Conservation (phyloP, 2,888 invertebrate species). For the Anaspis maculata region DNA sequence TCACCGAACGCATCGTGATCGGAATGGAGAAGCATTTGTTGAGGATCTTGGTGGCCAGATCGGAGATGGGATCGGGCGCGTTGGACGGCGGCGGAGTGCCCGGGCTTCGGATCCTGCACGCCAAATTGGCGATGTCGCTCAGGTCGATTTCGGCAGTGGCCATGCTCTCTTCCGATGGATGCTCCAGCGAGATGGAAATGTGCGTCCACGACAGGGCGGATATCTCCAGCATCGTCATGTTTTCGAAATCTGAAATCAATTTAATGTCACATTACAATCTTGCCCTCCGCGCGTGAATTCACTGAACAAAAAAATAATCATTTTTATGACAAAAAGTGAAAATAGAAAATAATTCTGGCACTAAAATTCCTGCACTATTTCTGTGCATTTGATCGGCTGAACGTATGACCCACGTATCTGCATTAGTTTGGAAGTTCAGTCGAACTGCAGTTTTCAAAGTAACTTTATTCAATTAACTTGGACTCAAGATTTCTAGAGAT, state of each 20-base stretch:
- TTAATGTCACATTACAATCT: constrained; percentile 5
- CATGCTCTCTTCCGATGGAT: constrained; percentile 87
- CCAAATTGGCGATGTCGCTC: constrained; percentile 67
- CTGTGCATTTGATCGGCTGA: too few species aligned
- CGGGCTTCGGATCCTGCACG: constrained; percentile 67
- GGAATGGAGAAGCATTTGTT: constrained; percentile 91
- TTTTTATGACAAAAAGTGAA: too few species aligned
- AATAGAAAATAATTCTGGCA: too few species aligned
- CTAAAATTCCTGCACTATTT: too few species aligned
- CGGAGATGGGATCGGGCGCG: constrained; percentile 37
- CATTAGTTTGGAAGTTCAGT: too few species aligned
- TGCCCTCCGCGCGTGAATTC: too few species aligned
- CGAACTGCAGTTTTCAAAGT: too few species aligned
- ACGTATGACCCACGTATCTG: too few species aligned
- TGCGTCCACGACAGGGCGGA: constrained; percentile 84
- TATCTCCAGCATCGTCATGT: constrained; percentile 83
- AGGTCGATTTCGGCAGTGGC: constrained; percentile 87
- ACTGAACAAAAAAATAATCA: too few species aligned
- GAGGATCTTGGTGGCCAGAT: constrained; percentile 59
- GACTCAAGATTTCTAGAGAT: too few species aligned
- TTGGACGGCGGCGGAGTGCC: constrained; percentile 36
- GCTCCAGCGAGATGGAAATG: constrained; percentile 84
- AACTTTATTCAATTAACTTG: too few species aligned
- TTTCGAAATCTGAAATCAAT: constrained; percentile 60
- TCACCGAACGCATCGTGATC: constrained; percentile 76